Conservation (phyloP, 2,888 invertebrate species). For the Plusia festucae region DNA sequence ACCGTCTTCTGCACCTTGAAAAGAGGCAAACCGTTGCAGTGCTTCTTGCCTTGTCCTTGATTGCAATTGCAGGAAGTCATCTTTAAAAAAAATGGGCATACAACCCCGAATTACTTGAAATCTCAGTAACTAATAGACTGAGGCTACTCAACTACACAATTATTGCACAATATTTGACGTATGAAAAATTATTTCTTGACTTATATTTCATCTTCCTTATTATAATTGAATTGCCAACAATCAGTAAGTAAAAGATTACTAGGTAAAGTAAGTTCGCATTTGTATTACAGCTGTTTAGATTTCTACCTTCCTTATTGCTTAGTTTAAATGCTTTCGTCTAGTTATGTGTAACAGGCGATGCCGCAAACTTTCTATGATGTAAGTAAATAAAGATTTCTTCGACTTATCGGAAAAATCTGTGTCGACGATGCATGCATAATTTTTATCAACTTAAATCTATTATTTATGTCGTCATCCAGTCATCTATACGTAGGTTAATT, state of each 20-base stretch:
- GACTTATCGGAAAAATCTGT: constrained; percentile 53
- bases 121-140: too few species aligned
- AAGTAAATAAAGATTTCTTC: constrained; percentile 51
- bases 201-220: too few species aligned
- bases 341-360: constrained; percentile 47
- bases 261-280: constrained; percentile 18
- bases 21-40: too few species aligned
- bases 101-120: too few species aligned
- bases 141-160: too few species aligned
- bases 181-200: too few species aligned
- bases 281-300: constrained; percentile 21
- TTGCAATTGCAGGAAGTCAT: too few species aligned
- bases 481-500: background rate
- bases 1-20: too few species aligned
- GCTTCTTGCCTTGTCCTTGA: too few species aligned
- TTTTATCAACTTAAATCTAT: constrained; percentile 23
- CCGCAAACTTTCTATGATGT: constrained; percentile 55
- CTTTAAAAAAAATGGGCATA: too few species aligned
- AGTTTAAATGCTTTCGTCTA: constrained; percentile 41
- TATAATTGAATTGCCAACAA: background rate
- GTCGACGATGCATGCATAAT: constrained; percentile 44
- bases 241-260: background rate
- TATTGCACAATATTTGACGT: too few species aligned
- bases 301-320: constrained; percentile 57
- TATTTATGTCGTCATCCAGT: background rate